Evolutionary conservation across 2,113 vertebrate species (phyloP), one percentile per base, ranked within the genome.

Genomic region (Protomyctophum bolini): DNA sequence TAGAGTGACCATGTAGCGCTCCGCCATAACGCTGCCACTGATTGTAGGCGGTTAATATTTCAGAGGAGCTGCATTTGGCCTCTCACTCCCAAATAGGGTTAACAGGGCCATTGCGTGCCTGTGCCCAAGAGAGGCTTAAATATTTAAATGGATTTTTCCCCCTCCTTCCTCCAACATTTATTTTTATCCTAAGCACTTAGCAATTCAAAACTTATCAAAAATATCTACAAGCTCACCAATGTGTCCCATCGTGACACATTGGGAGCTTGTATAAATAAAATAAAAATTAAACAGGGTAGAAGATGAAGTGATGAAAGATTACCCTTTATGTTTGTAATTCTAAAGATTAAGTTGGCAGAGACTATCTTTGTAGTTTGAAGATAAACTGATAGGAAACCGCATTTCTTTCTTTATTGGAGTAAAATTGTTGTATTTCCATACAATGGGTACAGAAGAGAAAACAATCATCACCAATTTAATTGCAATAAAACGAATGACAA

Each of bases 1-100:
- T 1, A 60, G 58, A 66, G 66, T 62, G 55, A 11, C 41, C 63
- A 15, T n/a, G 59, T 41, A 29, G 50, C 28, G 15, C 21, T 21
- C 58, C 7, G 11, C 57, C 58, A 63, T 47, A 33, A 60, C 65
- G 8, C 29, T 81, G 72, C 70, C 75, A 72, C 73, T 82, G 80
- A 82, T 82, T 86, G 81, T 80, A 86, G 63, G 66, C 58, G 45
- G 83, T 92, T 91, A 91, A 92, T 91, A 89, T 90, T 91, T 91
- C 75, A 92, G 78, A 63, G 58, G 63, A 76, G 78, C 76, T 83
- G 81, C 70, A 86, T 86, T 89, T 85, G 73, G 79, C 75, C 68
- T 79, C 83, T 75, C 71, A 79, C 70, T 21, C 50, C 58, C 29
- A 61, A 89, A 68, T 56, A 75, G 79, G 88, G 74, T 83, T 82